Evolutionary conservation across 2,113 vertebrate genomes (phyloP).

Genomic region (Alexandromys fortis): DNA sequence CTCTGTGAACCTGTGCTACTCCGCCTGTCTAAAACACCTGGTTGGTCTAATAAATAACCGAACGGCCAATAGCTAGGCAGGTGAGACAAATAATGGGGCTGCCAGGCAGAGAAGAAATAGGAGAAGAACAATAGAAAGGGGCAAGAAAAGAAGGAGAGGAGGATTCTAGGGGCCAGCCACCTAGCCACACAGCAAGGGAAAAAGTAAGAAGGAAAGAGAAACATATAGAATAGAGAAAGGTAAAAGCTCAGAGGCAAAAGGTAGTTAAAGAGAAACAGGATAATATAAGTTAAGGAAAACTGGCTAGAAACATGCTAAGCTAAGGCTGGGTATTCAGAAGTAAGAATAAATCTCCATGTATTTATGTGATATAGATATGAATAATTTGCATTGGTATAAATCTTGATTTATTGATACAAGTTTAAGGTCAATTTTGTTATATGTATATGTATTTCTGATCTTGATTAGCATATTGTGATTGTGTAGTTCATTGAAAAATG

Average conservation of each 20-base stretch:
- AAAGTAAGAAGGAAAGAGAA: not conserved
- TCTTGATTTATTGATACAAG: no score
- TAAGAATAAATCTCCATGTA: not conserved
- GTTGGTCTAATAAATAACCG: not conserved
- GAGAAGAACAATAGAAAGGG: not conserved
- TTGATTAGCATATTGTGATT: no score
- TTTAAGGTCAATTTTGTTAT: no score
- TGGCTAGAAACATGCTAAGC: not conserved
- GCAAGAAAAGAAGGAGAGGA: not conserved
- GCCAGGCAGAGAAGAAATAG: not conserved
- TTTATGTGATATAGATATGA: not conserved
- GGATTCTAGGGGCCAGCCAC: not conserved
- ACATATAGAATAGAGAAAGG: not conserved
- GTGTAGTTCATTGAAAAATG: no score
- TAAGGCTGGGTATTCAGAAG: not conserved
- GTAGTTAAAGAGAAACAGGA: not conserved
- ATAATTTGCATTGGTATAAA: no score
- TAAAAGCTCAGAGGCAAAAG: not conserved
- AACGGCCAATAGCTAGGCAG: not conserved
- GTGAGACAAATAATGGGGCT: not conserved
- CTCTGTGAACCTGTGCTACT: not conserved
- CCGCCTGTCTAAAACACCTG: not conserved
- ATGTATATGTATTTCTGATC: no score
- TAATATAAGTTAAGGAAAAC: not conserved
- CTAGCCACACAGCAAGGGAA: not conserved